phyloP scores from a whole-genome alignment of 1,140 invertebrate genomes.

The Halictus rubicundus region DNA sequence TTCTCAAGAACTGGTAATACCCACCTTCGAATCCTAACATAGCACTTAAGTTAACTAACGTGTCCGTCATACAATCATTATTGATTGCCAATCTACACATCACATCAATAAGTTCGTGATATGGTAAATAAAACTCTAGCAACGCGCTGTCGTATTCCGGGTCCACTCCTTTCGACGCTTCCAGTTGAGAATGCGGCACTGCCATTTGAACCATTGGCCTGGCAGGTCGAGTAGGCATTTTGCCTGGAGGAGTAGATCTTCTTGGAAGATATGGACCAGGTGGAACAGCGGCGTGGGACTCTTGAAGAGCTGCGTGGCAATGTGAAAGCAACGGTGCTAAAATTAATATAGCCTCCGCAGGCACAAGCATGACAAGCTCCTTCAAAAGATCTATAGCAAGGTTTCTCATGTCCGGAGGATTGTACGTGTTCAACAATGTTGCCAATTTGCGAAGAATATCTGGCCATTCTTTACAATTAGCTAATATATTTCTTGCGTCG shows the following conservation, averaged over 20 bases:
- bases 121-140: constrained; percentile 89
- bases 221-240: constrained; percentile 84
- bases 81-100: constrained; percentile 94
- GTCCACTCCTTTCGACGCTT: constrained; percentile 87
- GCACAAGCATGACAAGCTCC: constrained; percentile 91
- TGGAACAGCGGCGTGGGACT: constrained; percentile 86
- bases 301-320: constrained; percentile 90
- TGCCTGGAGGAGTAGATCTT: constrained; percentile 82
- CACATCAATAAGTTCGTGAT: constrained; percentile 92
- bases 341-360: constrained; percentile 89
- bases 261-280: constrained; percentile 88
- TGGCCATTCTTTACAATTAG: constrained; percentile 90
- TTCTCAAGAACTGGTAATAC: not conserved
- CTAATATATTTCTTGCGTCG: constrained; percentile 84
- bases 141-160: constrained; percentile 89
- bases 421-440: constrained; percentile 94
- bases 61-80: constrained; percentile 89
- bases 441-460: constrained; percentile 92
- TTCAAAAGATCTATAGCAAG: constrained; percentile 91
- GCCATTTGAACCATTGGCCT: constrained; percentile 94
- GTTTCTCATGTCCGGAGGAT: constrained; percentile 91
- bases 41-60: constrained; percentile 89
- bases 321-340: constrained; percentile 91
- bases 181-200: constrained; percentile 88
- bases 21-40: constrained; percentile 91